A percentile compares a stretch with the other conserved stretches of the same genome.
Evolutionary conservation across 2,797 vertebrate species (phyloP).

Genomic region (Masticophis lateralis): DNA sequence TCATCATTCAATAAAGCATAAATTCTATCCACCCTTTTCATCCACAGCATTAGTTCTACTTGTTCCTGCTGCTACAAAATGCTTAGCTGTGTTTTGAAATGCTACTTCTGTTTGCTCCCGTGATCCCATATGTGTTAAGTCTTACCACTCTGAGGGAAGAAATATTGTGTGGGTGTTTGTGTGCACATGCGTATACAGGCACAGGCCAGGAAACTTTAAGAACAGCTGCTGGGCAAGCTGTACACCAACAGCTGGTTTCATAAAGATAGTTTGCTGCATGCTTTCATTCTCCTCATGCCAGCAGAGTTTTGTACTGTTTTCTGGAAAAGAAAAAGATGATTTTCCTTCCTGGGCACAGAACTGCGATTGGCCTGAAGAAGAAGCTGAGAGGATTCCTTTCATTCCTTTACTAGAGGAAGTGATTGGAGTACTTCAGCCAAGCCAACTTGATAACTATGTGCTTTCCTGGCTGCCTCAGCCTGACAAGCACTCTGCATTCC

Average conservation of each 20-base stretch:
- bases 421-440: constrained; percentile 56
- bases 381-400: constrained; percentile 64
- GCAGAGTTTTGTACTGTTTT: background rate
- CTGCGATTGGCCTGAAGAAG: constrained; percentile 56
- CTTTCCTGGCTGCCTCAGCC: constrained; percentile 69
- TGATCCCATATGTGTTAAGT: constrained; percentile 20
- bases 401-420: constrained; percentile 69
- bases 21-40: background rate
- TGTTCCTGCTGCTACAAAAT: background rate
- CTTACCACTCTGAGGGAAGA: background rate
- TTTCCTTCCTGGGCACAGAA: constrained; percentile 47
- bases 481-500: constrained; percentile 70
- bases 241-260: constrained; percentile 44
- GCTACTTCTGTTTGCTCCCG: constrained; percentile 23
- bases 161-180: constrained; percentile 29
- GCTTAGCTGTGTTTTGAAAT: constrained; percentile 1
- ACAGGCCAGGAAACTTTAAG: constrained; percentile 28
- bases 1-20: background rate
- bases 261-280: constrained; percentile 24
- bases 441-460: constrained; percentile 56
- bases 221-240: constrained; percentile 56
- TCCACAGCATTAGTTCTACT: background rate
- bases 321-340: constrained; percentile 30
- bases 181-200: background rate
- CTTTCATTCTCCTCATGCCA: background rate